These are phyloP conservation scores for Pocillopora meandrina DNA, from an alignment of 92 coral and sea anemone species.

Conservation along the genomic window DNA sequence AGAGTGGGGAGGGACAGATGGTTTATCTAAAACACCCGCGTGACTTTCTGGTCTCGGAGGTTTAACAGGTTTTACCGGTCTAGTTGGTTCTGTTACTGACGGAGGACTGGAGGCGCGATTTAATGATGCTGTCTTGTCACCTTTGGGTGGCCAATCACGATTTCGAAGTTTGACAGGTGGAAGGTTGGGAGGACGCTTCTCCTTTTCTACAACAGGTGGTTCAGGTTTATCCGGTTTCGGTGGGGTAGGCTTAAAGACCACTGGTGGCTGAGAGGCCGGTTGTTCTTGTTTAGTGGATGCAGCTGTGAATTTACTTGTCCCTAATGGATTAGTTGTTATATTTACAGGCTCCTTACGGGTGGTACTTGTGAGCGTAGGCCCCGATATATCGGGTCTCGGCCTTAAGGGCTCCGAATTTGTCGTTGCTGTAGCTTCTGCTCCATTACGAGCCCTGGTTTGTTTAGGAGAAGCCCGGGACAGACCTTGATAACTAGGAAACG, in stretches of 20 bases:
- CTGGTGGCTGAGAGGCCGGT: not conserved
- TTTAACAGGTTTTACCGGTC: conserved; percentile 1
- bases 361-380: conserved; percentile 29
- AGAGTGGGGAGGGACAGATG: conserved; percentile 24
- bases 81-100: not conserved
- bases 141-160: conserved; percentile 38
- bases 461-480: conserved; percentile 25
- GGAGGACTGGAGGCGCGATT: conserved; percentile 44
- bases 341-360: conserved; percentile 23
- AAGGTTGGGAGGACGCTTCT: conserved; percentile 8
- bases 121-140: conserved; percentile 30
- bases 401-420: conserved; percentile 27
- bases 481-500: conserved; percentile 27
- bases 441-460: not conserved
- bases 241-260: conserved; percentile 32
- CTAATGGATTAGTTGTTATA: conserved; percentile 15
- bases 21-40: conserved; percentile 49
- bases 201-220: conserved; percentile 39
- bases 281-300: conserved; percentile 11
- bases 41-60: conserved; percentile 54
- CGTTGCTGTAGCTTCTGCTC: not conserved
- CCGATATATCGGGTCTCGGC: conserved; percentile 37
- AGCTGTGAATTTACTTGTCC: not conserved
- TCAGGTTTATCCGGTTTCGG: conserved; percentile 38
- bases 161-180: conserved; percentile 16